Evolutionary conservation across 2,797 vertebrate species (phyloP).

Genomic region (Danio tinwini): DNA sequence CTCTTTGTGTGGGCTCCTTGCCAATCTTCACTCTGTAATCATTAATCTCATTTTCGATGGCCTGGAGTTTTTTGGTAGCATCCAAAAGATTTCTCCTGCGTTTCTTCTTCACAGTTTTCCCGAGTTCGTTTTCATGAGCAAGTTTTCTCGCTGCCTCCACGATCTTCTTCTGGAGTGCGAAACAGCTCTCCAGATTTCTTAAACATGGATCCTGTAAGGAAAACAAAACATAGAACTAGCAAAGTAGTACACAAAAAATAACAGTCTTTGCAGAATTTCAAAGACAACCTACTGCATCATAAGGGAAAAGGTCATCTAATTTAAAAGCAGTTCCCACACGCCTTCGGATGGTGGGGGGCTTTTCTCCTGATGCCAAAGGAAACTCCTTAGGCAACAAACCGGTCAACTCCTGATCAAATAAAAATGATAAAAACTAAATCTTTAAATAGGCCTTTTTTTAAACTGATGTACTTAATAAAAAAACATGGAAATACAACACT

Average conservation of each 20-base stretch:
- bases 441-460: slow-evolving; percentile 9
- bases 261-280: background rate
- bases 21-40: slow-evolving; percentile 86
- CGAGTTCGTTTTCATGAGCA: slow-evolving; percentile 85
- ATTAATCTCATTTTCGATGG: slow-evolving; percentile 91
- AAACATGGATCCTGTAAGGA: slow-evolving; percentile 86
- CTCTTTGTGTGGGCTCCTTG: slow-evolving; percentile 87
- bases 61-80: slow-evolving; percentile 86
- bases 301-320: slow-evolving; percentile 88
- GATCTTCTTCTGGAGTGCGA: slow-evolving; percentile 93
- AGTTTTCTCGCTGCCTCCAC: slow-evolving; percentile 93
- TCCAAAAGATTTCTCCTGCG: slow-evolving; percentile 88
- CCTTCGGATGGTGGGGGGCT: slow-evolving; percentile 84
- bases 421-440: background rate
- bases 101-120: slow-evolving; percentile 93
- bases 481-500: slow-evolving; percentile 64
- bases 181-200: slow-evolving; percentile 91
- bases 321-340: slow-evolving; percentile 91
- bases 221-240: background rate
- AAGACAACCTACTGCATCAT: slow-evolving; percentile 79
- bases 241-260: background rate
- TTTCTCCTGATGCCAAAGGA: slow-evolving; percentile 87
- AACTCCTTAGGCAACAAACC: slow-evolving; percentile 93
- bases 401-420: slow-evolving; percentile 85
- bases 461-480: background rate